A percentile compares a stretch with the other conserved stretches of the same genome.
phyloP scores from a whole-genome alignment of 53 echinoderm and acorn worm genomes.

The Zoroaster sp. region DNA sequence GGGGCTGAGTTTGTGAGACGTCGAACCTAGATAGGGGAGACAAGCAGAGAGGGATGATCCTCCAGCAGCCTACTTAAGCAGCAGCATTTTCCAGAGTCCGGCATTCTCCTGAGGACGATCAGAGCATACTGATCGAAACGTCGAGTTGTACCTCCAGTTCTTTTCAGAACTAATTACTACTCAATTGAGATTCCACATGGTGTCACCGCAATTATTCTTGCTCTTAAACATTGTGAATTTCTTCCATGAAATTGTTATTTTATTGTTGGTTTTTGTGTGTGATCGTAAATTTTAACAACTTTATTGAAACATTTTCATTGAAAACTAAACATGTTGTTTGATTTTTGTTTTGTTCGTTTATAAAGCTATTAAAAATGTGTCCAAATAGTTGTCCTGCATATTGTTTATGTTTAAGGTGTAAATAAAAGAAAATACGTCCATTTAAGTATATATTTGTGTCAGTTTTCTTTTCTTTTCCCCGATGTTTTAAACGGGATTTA shows the following conservation, averaged over 20 bases:
- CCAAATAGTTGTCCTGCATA: not conserved
- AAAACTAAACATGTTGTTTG: not conserved
- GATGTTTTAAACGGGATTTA: no score
- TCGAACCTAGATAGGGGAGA: no score
- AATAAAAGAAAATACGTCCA: conserved; percentile 33
- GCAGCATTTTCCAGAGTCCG: no score
- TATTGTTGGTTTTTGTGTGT: not conserved
- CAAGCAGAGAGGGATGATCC: no score
- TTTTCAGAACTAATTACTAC: no score
- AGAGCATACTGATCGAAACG: no score
- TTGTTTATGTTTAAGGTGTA: conserved; percentile 1
- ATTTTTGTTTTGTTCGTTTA: not conserved
- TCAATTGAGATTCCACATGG: no score
- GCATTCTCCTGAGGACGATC: no score
- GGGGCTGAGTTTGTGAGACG: no score
- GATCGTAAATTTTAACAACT: not conserved
- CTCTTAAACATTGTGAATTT: not conserved
- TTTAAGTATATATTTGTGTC: conserved; percentile 6
- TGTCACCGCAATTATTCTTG: no score
- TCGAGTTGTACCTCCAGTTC: no score
- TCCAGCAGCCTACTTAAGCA: no score
- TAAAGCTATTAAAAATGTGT: not conserved
- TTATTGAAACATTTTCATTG: not conserved
- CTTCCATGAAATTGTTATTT: not conserved
- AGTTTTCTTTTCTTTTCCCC: not conserved